Percentiles rank a stretch among this genome's conserved stretches.
phyloP scores from a whole-genome alignment of 2,888 invertebrate species.

The Mimas tiliae region DNA sequence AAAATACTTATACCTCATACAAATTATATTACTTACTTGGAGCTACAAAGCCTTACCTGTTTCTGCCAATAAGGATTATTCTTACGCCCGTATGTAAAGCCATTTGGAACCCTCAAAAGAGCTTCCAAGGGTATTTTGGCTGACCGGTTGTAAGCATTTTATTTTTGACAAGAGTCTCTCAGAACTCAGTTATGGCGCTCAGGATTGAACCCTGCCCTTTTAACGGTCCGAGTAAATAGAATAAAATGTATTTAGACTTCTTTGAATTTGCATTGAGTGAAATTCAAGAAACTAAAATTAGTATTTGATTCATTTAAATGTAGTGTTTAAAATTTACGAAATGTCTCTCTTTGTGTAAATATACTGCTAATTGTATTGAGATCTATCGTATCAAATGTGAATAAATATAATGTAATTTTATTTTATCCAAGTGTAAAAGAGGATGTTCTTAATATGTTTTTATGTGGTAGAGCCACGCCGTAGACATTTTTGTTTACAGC shows the following conservation, averaged over 20 bases:
- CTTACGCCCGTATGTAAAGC: conserved; percentile 2
- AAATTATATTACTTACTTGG: conserved; percentile 6
- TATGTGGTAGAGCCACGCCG: no score
- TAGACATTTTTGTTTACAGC: no score
- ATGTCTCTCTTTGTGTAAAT: no score
- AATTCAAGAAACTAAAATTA: neutral
- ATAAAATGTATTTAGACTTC: neutral
- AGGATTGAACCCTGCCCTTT: conserved; percentile 20
- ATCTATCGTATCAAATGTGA: no score
- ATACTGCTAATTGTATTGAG: no score
- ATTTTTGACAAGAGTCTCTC: conserved; percentile 19
- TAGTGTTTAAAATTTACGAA: no score
- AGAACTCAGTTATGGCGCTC: neutral
- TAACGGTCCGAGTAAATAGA: neutral
- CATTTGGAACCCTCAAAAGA: conserved; percentile 9
- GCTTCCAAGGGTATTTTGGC: neutral
- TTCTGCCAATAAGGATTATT: conserved; percentile 17
- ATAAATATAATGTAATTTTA: no score
- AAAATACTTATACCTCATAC: neutral
- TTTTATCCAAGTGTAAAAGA: no score
- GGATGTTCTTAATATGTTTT: no score
- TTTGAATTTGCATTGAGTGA: conserved; percentile 6
- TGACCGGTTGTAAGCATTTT: conserved; percentile 15
- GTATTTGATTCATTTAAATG: neutral
- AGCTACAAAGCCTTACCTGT: conserved; percentile 8